Evolutionary conservation across 2,888 invertebrate species (phyloP).

Genomic region (Keiferia lycopersicella): DNA sequence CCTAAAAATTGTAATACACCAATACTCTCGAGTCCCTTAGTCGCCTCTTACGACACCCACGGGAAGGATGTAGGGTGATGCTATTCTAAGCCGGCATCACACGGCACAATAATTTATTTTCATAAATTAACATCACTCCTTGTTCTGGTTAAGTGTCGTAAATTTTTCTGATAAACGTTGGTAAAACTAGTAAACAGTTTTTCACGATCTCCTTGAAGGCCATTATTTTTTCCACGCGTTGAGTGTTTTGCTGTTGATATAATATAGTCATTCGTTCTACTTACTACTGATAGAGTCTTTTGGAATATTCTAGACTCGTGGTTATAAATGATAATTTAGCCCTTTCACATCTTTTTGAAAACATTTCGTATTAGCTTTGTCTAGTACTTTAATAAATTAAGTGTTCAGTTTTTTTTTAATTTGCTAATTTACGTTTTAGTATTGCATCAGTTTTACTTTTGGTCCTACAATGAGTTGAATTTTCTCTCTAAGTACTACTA

Average conservation of each 20-base stretch:
- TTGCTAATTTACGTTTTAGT: background rate
- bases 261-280: background rate
- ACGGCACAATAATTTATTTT: background rate
- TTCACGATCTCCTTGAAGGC: slow-evolving; percentile 26
- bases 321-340: background rate
- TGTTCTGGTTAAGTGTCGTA: background rate
- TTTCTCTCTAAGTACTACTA: background rate
- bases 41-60: no score
- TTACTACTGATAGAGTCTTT: background rate
- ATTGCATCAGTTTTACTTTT: no score
- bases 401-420: background rate
- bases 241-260: background rate
- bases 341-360: background rate
- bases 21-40: no score
- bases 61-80: no score
- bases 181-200: slow-evolving; percentile 11
- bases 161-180: background rate
- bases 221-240: slow-evolving; percentile 21
- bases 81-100: no score
- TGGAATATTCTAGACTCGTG: slow-evolving; percentile 17
- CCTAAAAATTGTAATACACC: no score
- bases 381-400: no score
- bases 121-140: slow-evolving; percentile 1
- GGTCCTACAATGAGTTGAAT: background rate
- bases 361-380: background rate